Base-by-base conservation (phyloP, 2,888 invertebrate species). In the Lagria hirta region DNA sequence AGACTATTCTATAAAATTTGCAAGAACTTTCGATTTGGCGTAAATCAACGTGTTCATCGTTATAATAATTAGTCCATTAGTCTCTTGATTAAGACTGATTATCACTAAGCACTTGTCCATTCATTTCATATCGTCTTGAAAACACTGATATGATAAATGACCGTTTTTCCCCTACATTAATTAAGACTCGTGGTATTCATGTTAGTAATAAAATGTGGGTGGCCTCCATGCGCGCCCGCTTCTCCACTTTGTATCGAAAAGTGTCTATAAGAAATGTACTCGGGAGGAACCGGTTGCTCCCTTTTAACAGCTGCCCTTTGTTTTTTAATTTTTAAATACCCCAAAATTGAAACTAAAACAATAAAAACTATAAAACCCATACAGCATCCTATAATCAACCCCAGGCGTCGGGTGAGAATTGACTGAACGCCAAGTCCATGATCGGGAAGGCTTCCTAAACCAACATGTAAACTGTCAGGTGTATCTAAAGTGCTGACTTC, bases 301-400 rank as follows among this genome's bases (percentile, higher is more conserved):
- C 84, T 73, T 71, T 90, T 89, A 4, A 83, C 80, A 13, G 83
- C 82, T 50, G 82, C 82, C 52, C 88, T 78, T 62, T 90, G 83
- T 70, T 91, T 88, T 71, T 91, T 87, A 50, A 88, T 79, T 71
- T 92, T 90, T 50, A 90, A 80, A 67, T 89, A 90, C 14, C 88
- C 88, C 51, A 91, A 76, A 27, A 86, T 83, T n/a, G 89, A 87
- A 40, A 90, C 86, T 61, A 91, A 76, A 14, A 89, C 82, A 35
- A 92, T 79, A 65, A 92, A 90, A 32, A 92, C 88, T 48, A 90
- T 80, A 62, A 89, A 86, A 36, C 90, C 90, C 76, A 92, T 82
- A 64, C 87, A 88, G 66, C 88, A 86, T 34, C 91, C 91, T 40
- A 92, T 85, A 58, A 91, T 88, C 52, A 92, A 79, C 16, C 91